Conservation (phyloP, 2,888 invertebrate species). For the Microctonus brassicae region DNA sequence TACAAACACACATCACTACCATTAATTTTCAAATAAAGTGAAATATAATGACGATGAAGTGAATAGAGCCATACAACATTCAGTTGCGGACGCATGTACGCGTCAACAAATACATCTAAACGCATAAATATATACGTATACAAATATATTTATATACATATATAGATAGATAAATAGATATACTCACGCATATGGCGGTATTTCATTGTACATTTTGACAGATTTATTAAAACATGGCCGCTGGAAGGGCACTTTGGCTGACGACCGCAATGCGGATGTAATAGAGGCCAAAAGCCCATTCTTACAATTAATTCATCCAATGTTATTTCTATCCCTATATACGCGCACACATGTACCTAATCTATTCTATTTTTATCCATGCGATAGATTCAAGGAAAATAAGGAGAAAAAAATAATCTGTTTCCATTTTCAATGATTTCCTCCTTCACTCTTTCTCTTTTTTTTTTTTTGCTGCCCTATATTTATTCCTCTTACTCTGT, state of each 20-base stretch:
- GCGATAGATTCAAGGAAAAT: too few relatives aligned
- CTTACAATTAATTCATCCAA: conserved; percentile 38
- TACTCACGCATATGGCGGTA: not conserved
- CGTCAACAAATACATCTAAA: too few relatives aligned
- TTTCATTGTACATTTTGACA: conserved; percentile 1
- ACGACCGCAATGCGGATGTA: conserved; percentile 59
- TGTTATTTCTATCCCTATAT: not conserved
- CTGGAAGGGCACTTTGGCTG: conserved; percentile 30
- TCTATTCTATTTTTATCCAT: too few relatives aligned
- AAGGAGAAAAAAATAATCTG: too few relatives aligned
- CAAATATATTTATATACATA: too few relatives aligned
- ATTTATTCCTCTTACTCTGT: conserved; percentile 3
- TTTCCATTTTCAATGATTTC: not conserved
- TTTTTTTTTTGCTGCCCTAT: not conserved
- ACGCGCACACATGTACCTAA: too few relatives aligned
- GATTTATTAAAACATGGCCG: conserved; percentile 26
- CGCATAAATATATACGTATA: too few relatives aligned
- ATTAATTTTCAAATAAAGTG: conserved; percentile 18
- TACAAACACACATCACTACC: not conserved
- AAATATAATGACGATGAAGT: conserved; percentile 15
- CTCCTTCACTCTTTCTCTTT: conserved; percentile 36
- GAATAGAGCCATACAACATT: not conserved
- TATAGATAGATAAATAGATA: not conserved
- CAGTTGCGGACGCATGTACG: not conserved
- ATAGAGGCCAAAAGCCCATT: conserved; percentile 27